Conservation (phyloP, 2,113 vertebrate species). For the Dendrocopos noguchii region DNA sequence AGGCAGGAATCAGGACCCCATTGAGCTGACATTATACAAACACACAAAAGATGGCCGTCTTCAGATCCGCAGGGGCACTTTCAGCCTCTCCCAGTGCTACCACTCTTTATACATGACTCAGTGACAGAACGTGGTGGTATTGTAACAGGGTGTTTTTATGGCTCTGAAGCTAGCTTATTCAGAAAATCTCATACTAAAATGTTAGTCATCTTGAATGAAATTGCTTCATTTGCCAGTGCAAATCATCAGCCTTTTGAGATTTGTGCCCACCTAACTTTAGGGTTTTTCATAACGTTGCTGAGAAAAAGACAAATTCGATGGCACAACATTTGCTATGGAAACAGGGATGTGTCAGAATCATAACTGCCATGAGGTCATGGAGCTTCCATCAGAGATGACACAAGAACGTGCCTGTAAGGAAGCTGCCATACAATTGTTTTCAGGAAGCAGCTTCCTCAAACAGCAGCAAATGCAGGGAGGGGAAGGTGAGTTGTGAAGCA, state of each 20-base stretch:
- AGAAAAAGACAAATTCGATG: neutral
- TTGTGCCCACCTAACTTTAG: neutral
- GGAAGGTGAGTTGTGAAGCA: neutral
- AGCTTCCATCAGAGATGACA: neutral
- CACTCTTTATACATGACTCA: neutral
- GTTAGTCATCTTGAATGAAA: constrained; percentile 38
- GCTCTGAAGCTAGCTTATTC: neutral
- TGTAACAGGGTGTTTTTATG: neutral
- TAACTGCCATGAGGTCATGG: neutral
- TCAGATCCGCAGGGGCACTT: constrained; percentile 5
- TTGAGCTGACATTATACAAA: neutral
- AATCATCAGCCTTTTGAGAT: constrained; percentile 18
- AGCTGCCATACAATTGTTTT: neutral
- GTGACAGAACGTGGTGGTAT: neutral
- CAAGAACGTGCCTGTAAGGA: neutral
- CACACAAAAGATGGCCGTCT: neutral
- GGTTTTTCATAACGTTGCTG: neutral
- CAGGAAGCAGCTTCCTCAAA: neutral
- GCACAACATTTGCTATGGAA: neutral
- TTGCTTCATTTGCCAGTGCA: constrained; percentile 27
- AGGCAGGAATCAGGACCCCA: neutral
- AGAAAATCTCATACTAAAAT: constrained; percentile 5
- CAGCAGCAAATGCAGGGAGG: neutral
- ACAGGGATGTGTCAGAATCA: neutral
- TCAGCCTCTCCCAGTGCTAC: neutral